Percentiles rank a stretch among this genome's conserved stretches.
phyloP scores from a whole-genome alignment of 1,140 invertebrate genomes.

The Drosophila parabipectinata region DNA sequence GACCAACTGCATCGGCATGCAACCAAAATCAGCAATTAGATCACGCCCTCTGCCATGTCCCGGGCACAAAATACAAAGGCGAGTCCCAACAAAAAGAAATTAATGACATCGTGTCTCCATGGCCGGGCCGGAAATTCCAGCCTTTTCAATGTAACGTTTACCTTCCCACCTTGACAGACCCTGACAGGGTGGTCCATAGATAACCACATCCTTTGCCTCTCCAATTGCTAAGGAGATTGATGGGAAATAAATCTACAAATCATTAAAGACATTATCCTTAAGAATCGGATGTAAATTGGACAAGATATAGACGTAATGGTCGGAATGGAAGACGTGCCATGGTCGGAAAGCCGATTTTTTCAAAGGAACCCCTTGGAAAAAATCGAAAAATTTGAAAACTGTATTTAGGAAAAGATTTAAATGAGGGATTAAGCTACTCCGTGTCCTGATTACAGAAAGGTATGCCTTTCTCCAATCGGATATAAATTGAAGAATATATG shows the following conservation, averaged over 20 bases:
- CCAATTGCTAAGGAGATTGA: background rate
- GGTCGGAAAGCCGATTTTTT: too few species aligned
- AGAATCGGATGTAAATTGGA: background rate
- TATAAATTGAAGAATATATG: too few species aligned
- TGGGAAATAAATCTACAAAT: background rate
- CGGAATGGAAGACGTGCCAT: too few species aligned
- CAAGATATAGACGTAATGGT: background rate
- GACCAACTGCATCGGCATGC: conserved; percentile 40
- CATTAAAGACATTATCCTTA: background rate
- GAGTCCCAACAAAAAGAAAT: background rate
- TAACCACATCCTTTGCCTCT: background rate
- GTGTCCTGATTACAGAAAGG: too few species aligned
- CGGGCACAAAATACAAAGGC: background rate
- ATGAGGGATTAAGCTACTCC: too few species aligned
- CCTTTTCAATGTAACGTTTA: background rate
- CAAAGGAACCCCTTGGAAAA: too few species aligned
- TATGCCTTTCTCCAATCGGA: too few species aligned
- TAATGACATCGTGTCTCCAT: background rate
- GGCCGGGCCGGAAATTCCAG: background rate
- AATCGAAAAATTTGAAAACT: too few species aligned
- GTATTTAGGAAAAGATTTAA: too few species aligned
- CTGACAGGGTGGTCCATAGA: too few species aligned
- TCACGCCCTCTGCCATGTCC: conserved; percentile 18
- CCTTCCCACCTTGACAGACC: too few species aligned
- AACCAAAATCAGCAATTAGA: conserved; percentile 44